Conservation (phyloP, 2,797 vertebrate genomes). For the Acrocephalus scirpaceus region DNA sequence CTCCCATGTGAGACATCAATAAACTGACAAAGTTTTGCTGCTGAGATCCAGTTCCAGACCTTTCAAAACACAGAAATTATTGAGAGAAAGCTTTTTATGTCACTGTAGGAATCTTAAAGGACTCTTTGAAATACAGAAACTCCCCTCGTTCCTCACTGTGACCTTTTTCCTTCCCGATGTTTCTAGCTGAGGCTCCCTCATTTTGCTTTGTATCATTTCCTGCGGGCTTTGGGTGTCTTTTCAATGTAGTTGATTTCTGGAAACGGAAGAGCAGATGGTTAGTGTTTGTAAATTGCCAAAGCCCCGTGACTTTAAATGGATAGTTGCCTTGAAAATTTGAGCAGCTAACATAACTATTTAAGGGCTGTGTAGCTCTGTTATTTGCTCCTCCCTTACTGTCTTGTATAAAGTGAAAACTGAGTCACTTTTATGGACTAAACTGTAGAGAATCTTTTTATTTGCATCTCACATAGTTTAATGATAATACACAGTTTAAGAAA, state of each 20-base stretch:
- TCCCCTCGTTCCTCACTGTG: not conserved
- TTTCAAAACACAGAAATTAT: not conserved
- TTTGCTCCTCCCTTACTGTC: not conserved
- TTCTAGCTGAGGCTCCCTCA: not conserved
- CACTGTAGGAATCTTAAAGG: not conserved
- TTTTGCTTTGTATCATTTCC: not conserved
- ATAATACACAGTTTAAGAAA: not conserved
- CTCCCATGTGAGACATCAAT: not conserved
- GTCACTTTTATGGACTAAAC: not conserved
- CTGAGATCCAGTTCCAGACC: not conserved
- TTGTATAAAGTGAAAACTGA: not conserved
- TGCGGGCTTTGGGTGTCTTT: not conserved
- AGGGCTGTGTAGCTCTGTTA: not conserved
- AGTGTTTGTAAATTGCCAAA: slow-evolving; percentile 58
- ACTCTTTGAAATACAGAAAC: not conserved
- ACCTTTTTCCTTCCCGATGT: not conserved
- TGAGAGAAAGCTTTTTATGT: not conserved
- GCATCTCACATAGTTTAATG: not conserved
- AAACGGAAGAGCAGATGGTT: slow-evolving; percentile 44
- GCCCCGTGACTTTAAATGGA: not conserved
- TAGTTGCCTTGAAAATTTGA: slow-evolving; percentile 23
- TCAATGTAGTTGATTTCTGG: not conserved
- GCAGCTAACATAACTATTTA: not conserved
- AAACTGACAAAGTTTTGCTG: not conserved
- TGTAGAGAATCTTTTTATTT: not conserved